Percentiles rank a stretch among this genome's conserved stretches.
These are phyloP conservation scores for Formica exsecta DNA, from an alignment of 1,140 invertebrate genomes.

Conservation along the genomic window DNA sequence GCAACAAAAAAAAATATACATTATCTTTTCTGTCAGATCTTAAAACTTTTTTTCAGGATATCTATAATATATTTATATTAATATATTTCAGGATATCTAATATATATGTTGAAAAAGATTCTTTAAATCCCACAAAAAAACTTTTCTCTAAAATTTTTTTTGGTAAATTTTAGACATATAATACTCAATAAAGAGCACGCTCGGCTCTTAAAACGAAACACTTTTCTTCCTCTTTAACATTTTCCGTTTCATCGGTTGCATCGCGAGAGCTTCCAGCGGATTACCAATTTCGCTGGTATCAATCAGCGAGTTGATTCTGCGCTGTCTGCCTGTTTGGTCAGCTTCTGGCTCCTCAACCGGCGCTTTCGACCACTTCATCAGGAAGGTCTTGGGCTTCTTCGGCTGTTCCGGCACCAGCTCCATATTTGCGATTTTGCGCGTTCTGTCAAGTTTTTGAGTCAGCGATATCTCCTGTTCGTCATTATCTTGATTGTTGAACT, in stretches of 20 bases:
- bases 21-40: too few relatives aligned
- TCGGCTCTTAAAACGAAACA: constrained; percentile 78
- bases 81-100: background rate
- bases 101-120: background rate
- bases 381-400: constrained; percentile 61
- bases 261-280: constrained; percentile 50
- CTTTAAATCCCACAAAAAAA: background rate
- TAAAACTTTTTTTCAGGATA: too few relatives aligned
- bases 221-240: constrained; percentile 82
- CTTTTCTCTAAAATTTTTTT: background rate
- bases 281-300: constrained; percentile 71
- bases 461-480: constrained; percentile 70
- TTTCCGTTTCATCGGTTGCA: constrained; percentile 73
- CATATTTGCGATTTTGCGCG: constrained; percentile 75
- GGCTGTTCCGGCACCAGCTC: constrained; percentile 66
- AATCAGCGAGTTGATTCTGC: constrained; percentile 76
- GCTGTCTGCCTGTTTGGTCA: constrained; percentile 26
- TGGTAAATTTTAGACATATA: constrained; percentile 4
- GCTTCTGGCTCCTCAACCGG: constrained; percentile 64
- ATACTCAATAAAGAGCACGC: background rate
- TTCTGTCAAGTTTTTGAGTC: constrained; percentile 76
- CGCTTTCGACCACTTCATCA: constrained; percentile 79
- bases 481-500: constrained; percentile 81
- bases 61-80: background rate
- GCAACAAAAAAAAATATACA: too few relatives aligned